These are phyloP conservation scores for Ceraclea dissimilis DNA, from an alignment of 2,888 invertebrate species.

Conservation along the genomic window DNA sequence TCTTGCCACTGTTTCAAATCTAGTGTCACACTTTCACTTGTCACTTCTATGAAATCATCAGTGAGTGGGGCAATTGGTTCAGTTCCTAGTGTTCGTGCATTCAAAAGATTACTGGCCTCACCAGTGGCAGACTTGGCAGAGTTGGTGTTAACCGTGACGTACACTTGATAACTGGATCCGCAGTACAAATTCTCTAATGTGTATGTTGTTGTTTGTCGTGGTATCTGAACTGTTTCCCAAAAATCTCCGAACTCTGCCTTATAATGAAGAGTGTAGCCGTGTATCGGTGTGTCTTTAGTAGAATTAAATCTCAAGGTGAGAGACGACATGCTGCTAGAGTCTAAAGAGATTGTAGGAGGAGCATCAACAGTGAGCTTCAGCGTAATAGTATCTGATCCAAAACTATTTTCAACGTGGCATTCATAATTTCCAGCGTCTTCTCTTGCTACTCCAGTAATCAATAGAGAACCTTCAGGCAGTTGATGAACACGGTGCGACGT, in stretches of 20 bases:
- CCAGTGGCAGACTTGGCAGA: conserved; percentile 82
- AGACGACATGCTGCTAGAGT: conserved; percentile 45
- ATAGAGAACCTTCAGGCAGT: conserved; percentile 83
- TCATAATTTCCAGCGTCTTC: conserved; percentile 92
- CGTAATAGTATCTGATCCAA: conserved; percentile 86
- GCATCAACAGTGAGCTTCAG: conserved; percentile 83
- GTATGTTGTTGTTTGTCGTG: conserved; percentile 71
- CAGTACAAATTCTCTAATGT: conserved; percentile 84
- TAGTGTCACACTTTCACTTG: conserved; percentile 86
- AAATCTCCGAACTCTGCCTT: conserved; percentile 91
- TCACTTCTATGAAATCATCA: conserved; percentile 83
- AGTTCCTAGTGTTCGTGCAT: conserved; percentile 85
- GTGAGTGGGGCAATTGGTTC: conserved; percentile 90
- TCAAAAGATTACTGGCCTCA: conserved; percentile 81
- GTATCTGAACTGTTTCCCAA: conserved; percentile 81
- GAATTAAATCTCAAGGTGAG: conserved; percentile 45
- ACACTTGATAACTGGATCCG: conserved; percentile 89
- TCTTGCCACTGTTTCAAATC: conserved; percentile 91
- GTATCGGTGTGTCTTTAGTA: conserved; percentile 73
- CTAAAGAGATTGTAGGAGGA: conserved; percentile 45
- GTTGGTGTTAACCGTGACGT: conserved; percentile 89
- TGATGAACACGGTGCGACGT: conserved; percentile 76
- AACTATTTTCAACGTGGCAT: conserved; percentile 86
- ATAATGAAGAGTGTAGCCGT: conserved; percentile 86
- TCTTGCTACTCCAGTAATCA: conserved; percentile 80